phyloP scores from a whole-genome alignment of 2,113 vertebrate genomes.

The Heterocephalus glaber region DNA sequence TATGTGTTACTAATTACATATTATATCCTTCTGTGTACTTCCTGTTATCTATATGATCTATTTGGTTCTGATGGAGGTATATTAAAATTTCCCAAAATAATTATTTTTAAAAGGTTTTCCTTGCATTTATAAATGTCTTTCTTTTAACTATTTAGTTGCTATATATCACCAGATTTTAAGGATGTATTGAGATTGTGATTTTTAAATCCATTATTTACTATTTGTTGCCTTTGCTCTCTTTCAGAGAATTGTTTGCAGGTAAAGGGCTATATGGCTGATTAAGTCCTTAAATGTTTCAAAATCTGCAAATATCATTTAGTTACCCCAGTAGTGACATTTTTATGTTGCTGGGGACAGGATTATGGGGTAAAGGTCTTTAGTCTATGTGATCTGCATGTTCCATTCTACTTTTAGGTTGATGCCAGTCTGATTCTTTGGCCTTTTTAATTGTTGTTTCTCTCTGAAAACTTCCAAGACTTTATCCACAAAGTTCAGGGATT shows the following conservation, averaged over 20 bases:
- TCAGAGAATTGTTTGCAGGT: background rate
- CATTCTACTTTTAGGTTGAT: background rate
- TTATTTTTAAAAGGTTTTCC: background rate
- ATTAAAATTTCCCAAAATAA: background rate
- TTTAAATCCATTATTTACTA: background rate
- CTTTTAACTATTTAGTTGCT: background rate
- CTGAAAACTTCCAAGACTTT: background rate
- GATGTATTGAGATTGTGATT: background rate
- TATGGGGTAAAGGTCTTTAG: background rate
- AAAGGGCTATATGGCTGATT: background rate
- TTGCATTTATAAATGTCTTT: background rate
- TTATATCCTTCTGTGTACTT: background rate
- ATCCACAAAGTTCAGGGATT: no score
- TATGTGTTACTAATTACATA: background rate
- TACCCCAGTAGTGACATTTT: fast-evolving
- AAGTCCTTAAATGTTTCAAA: background rate
- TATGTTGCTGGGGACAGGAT: background rate
- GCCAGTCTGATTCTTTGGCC: no score
- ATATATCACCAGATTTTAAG: background rate
- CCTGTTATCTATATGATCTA: background rate
- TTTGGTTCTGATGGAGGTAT: background rate
- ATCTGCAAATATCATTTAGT: background rate
- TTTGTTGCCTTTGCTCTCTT: background rate
- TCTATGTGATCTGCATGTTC: background rate
- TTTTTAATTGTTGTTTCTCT: background rate